Base-by-base conservation (phyloP, 1,140 invertebrate species). In the Caenorhabditis remanei region DNA sequence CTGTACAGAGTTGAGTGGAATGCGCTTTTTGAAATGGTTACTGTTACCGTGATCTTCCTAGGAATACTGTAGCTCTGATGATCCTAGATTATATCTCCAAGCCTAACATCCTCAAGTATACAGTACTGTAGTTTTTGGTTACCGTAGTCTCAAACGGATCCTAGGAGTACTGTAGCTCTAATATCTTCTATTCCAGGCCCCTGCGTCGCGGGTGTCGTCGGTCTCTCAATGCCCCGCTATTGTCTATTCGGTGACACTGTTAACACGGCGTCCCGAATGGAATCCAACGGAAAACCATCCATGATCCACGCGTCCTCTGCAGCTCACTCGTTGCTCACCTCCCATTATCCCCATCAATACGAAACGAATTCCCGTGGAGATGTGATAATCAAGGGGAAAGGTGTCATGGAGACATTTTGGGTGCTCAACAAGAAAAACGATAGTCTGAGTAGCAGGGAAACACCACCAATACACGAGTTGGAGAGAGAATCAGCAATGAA, bases 231-330 rank as follows among this genome's bases (percentile, higher is more conserved):
- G 90, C 93, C 93, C 0, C 92, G 94, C 85, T 92, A 93, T 67
- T 93, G 92, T 63, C 83, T 92, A 7, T 97, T 97, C 90, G 96
- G 96, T 0, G 97, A 98, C 92, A 98, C 96, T 0, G 97, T 98
- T 0, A 98, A 98, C 92, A 98, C 97, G 0, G 96, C 96, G 5
- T 96, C 96, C 0, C 94, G 96, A 84, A 97, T 98, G 96, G 96
- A 98, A 93, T 96, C 96, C 40, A 97, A 96, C 91, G 96, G 97
- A 19, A 94, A 95, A 94, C 67, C 85, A 41, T 79, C 71, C 1
- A 2, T 53, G 5, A 92, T 92, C 63, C 91, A 92, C 79, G 86
- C 93, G 53, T 88, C 92, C 8, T 43, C 41, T 7, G 88, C 86
- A 19, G 85, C 91, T 50, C 89, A 92, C 71, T 50, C 84, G 16